Base-by-base conservation (phyloP, 2,797 vertebrate genomes). In the Dallia pectoralis region DNA sequence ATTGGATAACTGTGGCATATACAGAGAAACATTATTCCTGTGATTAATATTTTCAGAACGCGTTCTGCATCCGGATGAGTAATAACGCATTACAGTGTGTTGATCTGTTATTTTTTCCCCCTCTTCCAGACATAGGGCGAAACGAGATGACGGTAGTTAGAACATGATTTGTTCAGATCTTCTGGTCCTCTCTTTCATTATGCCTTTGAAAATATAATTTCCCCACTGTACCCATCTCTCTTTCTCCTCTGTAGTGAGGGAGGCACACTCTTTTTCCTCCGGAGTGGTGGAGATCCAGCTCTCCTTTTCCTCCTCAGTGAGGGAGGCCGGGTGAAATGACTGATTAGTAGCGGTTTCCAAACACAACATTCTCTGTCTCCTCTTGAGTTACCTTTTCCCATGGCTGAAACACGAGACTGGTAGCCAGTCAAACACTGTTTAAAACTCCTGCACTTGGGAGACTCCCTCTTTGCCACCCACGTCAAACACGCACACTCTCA, bases 291-390 rank as follows among this genome's bases (percentile, higher is more conserved):
- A 36, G 3, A 3, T 3, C 3, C 8, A 36, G 33, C 3, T 53
- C 15, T 36, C 56, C 18, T 19, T 22, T 12, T 63, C 32, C 40
- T 44, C 40, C 12, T 78, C 74, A 74, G 79, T 80, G 62, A 77
- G 81, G 33, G 71, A 74, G 72, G 74, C 64, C 70, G 48, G 74
- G 29, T 1, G 48, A 27, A n/a, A 19, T 73, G 73, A 80, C 83
- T 87, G 77, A 87, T 89, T 86, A 86, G 85, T 74, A 30, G 79
- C 85, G 85, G 87, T 90, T 89, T 87, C 84, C 86, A 90, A 89
- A 87, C 85, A 79, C 84, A 72, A 77, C 65, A 32, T 72, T 87
- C 83, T 83, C 80, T 73, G 19, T 15, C 16, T n/a, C 14, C 48
- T 80, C 75, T 76, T 68, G 14, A 75, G 75, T 89, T 92, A 87